Evolutionary conservation across 2,113 vertebrate species (phyloP), one percentile per base, ranked within the genome.

Genomic region (Podiceps cristatus): DNA sequence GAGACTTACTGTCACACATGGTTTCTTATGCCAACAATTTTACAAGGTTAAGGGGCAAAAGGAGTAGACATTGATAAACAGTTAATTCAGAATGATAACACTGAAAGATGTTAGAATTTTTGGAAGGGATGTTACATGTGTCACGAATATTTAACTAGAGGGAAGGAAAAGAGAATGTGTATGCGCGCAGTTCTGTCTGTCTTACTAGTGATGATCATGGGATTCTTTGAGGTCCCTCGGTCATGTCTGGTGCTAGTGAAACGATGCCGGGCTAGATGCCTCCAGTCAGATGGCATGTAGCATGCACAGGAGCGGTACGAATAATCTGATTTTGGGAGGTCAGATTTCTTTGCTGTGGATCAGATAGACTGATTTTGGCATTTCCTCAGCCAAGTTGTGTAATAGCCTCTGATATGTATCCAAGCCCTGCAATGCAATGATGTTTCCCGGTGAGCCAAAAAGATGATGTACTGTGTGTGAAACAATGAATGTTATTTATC

Each of bases 361-460:
- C 84, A 92, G 44, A 67, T 31, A 37, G 40, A 45, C 56, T 66
- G 5, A 50, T 81, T 78, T 92, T 78, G 58, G 24, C 49, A 45
- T 85, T 91, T 75, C 62, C 28, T 95, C 42, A 78, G 53, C 88
- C 83, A 74, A 23, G 50, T 74, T 95, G 49, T 72, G 7, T 88
- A 77, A 44, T 84, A 91, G 60, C 35, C 74, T 90, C 87, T 97
- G 84, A 94, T 44, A 37, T 4, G 14, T 22, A 62, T 93, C 69
- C 58, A 81, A 59, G 86, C 24, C 18, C 63, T 86, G 66, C 64
- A 16, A 18, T 66, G 35, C 75, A 92, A 49, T 90, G 86, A 81
- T 76, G 42, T 75, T 95, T 86, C 60, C 53, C 7, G 20, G 78
- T 75, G 86, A 94, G 62, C 75, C 95, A 95, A 96, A 62, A 53